Conservation (phyloP, 2,888 invertebrate genomes). For the Hyalella azteca region DNA sequence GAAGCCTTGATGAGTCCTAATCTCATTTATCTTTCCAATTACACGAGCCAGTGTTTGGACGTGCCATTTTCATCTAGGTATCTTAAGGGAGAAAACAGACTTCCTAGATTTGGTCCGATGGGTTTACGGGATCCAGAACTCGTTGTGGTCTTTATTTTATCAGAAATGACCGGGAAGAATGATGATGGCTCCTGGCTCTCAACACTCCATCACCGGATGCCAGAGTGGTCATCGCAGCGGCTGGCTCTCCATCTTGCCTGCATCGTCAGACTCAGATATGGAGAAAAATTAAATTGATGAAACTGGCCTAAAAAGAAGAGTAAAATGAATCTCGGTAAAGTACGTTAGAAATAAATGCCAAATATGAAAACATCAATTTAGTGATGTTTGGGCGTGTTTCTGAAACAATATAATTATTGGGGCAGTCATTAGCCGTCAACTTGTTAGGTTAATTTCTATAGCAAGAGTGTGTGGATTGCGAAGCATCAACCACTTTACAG, state of each 20-base stretch:
- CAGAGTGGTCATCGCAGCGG: neutral
- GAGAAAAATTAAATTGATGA: neutral
- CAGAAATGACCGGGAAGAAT: neutral
- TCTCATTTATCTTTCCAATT: slow-evolving; percentile 32
- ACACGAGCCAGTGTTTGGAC: slow-evolving; percentile 15
- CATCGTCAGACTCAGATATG: neutral
- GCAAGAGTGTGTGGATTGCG: too few species aligned
- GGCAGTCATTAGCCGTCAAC: too few species aligned
- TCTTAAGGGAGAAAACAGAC: too few species aligned
- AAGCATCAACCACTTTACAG: too few species aligned
- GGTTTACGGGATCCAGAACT: neutral
- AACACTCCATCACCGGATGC: slow-evolving; percentile 9
- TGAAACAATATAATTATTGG: too few species aligned
- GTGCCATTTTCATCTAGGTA: neutral
- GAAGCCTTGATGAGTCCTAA: slow-evolving; percentile 32
- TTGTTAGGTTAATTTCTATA: too few species aligned
- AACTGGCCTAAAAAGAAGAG: too few species aligned
- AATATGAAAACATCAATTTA: too few species aligned
- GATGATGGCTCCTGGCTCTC: neutral
- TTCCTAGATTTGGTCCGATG: neutral
- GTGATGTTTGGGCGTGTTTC: too few species aligned
- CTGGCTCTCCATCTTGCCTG: neutral
- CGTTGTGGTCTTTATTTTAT: slow-evolving; percentile 12
- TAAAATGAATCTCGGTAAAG: too few species aligned
- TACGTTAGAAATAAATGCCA: too few species aligned